Evolutionary conservation across 1,140 invertebrate species (phyloP), one percentile per base, ranked within the genome.

Genomic region (Cydia fagiglandana): DNA sequence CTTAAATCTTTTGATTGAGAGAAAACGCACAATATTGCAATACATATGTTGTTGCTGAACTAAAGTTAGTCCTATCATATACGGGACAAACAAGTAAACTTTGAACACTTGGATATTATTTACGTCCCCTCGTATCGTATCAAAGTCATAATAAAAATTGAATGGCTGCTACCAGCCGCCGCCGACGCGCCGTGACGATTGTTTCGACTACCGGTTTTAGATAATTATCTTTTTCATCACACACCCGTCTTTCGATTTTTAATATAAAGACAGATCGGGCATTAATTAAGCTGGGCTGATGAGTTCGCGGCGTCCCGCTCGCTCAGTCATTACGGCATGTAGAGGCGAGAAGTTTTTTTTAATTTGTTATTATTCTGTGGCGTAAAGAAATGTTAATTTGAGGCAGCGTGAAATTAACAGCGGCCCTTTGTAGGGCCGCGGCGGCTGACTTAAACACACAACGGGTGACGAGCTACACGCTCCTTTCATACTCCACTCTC

Each of bases 311-410:
- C 75, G 82, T 84, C 85, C 78, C 81, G 84, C 80, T 78, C 77
- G 76, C 81, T 80, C 84, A 83, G 85, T 91, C 90, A 92, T 92
- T 92, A 92, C 87, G 79, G 81, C 88, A 91, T 91, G 89, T 88
- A 89, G 88, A 91, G 85, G 88, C 91, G 90, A 91, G 91, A 87
- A 81, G 84, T 91, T 92, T 92, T 91, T 91, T 91, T 91, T 91
- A 91, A 92, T 92, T 92, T 86, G 90, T 93, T 88, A 93, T 93
- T 93, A 93, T 91, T 90, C 84, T 88, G 88, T 90, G 90, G 90
- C 91, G 91, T 93, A 91, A 93, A 93, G 91, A 93, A 93, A 93
- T 93, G 91, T 93, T 93, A 93, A 93, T 93, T 93, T 88, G 91
- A 93, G 87, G 86, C 90, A 86, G 89, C 92, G 92, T 93, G 92